A percentile compares a stretch with the other conserved stretches of the same genome.
Evolutionary conservation across 2,888 invertebrate genomes (phyloP).

Genomic region (Callimorpha dominula): DNA sequence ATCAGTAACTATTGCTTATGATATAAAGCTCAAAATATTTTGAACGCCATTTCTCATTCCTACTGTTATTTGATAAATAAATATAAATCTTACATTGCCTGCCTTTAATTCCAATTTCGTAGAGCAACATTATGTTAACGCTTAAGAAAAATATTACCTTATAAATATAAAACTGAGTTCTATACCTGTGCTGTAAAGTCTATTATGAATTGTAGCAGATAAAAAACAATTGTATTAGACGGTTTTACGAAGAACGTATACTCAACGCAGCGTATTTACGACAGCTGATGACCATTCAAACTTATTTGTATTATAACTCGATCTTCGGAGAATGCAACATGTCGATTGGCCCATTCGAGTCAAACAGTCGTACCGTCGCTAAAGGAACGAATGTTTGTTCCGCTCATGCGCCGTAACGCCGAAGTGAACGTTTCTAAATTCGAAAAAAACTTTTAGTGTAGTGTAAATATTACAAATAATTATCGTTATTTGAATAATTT

Average conservation of each 20-base stretch:
- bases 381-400: slow-evolving; percentile 51
- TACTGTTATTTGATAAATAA: slow-evolving; percentile 30
- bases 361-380: slow-evolving; percentile 62
- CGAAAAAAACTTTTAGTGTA: slow-evolving; percentile 45
- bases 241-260: slow-evolving; percentile 59
- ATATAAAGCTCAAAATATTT: slow-evolving; percentile 41
- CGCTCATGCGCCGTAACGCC: slow-evolving; percentile 60
- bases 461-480: slow-evolving; percentile 37
- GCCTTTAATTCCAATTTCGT: slow-evolving; percentile 30
- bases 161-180: slow-evolving; percentile 42
- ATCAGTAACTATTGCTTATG: slow-evolving; percentile 22
- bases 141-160: slow-evolving; percentile 31
- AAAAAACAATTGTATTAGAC: slow-evolving; percentile 60
- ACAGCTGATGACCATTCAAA: slow-evolving; percentile 64
- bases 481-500: slow-evolving; percentile 32
- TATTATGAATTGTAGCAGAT: slow-evolving; percentile 40
- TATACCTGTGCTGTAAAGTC: slow-evolving; percentile 37
- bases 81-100: slow-evolving; percentile 33
- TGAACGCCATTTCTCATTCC: slow-evolving; percentile 32
- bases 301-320: slow-evolving; percentile 68
- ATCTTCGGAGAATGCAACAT: slow-evolving; percentile 75
- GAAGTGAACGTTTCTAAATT: slow-evolving; percentile 57
- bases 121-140: slow-evolving; percentile 29
- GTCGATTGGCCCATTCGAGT: slow-evolving; percentile 61
- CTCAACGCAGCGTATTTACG: slow-evolving; percentile 55